These are phyloP conservation scores for Hydrotaea cyrtoneurina DNA, from an alignment of 2,888 invertebrate species.

Conservation along the genomic window DNA sequence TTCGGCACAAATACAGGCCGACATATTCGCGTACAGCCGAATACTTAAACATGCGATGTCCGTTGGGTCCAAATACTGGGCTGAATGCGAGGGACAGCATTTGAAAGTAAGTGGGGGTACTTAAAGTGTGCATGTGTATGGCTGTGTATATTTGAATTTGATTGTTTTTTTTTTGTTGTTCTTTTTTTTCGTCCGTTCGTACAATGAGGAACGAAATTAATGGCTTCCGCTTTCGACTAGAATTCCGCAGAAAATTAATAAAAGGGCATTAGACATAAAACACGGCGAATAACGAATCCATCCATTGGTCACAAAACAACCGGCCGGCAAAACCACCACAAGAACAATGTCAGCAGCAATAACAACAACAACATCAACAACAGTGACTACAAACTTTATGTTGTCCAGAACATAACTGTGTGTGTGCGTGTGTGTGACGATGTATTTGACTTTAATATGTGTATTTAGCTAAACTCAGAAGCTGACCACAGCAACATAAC, in stretches of 20 bases:
- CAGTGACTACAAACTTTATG: not conserved
- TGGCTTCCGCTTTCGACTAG: slow-evolving; percentile 66
- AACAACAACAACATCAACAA: not conserved
- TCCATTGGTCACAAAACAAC: slow-evolving; percentile 29
- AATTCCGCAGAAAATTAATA: slow-evolving; percentile 67
- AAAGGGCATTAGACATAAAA: slow-evolving; percentile 64
- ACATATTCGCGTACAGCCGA: not conserved
- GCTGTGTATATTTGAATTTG: not conserved
- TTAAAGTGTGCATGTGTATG: not conserved
- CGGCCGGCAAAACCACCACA: no score
- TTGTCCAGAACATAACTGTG: not conserved
- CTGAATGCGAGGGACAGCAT: not conserved
- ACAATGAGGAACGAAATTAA: slow-evolving; percentile 62
- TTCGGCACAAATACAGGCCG: not conserved
- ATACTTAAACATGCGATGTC: slow-evolving; percentile 1
- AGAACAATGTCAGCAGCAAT: no score
- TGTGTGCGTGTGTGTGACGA: not conserved
- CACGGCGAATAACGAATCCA: slow-evolving; percentile 34
- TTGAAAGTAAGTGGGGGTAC: not conserved
- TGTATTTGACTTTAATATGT: slow-evolving; percentile 26
- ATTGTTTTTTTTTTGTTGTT: not conserved
- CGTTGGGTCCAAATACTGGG: not conserved
- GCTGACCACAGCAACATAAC: slow-evolving; percentile 61
- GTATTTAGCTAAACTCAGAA: slow-evolving; percentile 36
- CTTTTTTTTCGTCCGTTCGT: slow-evolving; percentile 31